phyloP scores from a whole-genome alignment of 2,113 vertebrate species.

The Sisor rabdophorus region DNA sequence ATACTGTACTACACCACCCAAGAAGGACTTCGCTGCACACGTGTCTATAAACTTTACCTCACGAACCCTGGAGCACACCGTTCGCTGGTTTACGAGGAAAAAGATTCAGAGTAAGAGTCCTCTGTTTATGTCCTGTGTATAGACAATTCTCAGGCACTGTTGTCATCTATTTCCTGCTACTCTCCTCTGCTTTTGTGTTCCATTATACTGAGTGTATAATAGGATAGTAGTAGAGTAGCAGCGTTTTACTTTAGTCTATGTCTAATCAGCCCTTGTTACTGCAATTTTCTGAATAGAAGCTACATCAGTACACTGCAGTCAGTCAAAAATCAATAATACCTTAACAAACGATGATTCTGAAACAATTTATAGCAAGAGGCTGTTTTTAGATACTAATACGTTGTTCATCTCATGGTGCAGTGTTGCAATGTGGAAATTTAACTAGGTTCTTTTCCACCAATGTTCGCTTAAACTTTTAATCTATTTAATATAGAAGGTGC shows the following conservation, averaged over 20 bases:
- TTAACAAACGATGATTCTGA: not conserved
- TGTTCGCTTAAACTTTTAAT: not conserved
- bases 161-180: not conserved
- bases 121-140: not conserved
- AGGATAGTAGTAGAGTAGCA: not conserved
- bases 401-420: not conserved
- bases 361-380: not conserved
- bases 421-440: not conserved
- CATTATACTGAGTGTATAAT: not conserved
- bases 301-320: not conserved
- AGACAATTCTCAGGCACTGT: not conserved
- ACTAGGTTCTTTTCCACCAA: too few species aligned
- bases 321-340: not conserved
- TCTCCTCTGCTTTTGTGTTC: not conserved
- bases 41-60: slow-evolving; percentile 79
- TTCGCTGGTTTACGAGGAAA: slow-evolving; percentile 79
- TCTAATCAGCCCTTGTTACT: not conserved
- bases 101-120: slow-evolving; percentile 79
- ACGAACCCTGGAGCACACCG: slow-evolving; percentile 58
- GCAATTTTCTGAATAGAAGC: not conserved
- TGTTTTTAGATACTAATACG: not conserved
- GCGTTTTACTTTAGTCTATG: not conserved
- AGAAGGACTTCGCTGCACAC: slow-evolving; percentile 77
- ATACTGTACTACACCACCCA: slow-evolving; percentile 83
- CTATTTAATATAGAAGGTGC: not conserved